Base-by-base conservation (phyloP, 2,797 vertebrate genomes). In the Carduelis carduelis region DNA sequence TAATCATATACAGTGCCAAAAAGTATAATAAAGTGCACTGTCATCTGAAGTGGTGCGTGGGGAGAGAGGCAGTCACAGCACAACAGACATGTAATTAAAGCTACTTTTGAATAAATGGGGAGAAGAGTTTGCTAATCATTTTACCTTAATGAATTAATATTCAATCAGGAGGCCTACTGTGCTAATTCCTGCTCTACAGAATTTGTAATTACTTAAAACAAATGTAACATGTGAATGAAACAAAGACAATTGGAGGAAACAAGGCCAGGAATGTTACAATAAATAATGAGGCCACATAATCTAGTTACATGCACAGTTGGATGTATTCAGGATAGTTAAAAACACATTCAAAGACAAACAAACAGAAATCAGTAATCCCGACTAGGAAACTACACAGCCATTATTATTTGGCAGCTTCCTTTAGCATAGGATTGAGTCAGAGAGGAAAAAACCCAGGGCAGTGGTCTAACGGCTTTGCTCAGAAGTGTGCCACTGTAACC, bases 221-320 rank as follows among this genome's bases (percentile, higher is more conserved):
- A 90, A 88, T 15, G 26, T 50, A 92, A 78, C 43, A 39, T 3
- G 8, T 87, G 76, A 84, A 50, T 78, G 39, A 96, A 91, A 63
- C 49, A 47, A 85, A 86, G 66, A 96, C 92, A 96, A 97, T 91
- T 89, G 94, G 61, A 86, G 96, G 95, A 97, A 97, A 83, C 47
- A 11, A 11, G 46, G 85, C 78, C 83, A 94, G 46, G 84, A 92
- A 92, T 56, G 86, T 88, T 93, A 82, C 4, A 8, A 87, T 90
- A 96, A 90, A 88, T 94, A 93, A 88, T 7, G 17, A 50, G 77
- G 77, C 85, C 84, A 56, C 83, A 89, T 81, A 79, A 94, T 90
- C 70, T 66, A 26, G 41, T 94, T 96, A 95, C 59, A 12, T 84
- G 91, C 77, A 84, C 80, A 70, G n/a, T 4, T 66, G 66, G 87